Base-by-base conservation (phyloP, 2,888 invertebrate genomes). In the Congeria kusceri region DNA sequence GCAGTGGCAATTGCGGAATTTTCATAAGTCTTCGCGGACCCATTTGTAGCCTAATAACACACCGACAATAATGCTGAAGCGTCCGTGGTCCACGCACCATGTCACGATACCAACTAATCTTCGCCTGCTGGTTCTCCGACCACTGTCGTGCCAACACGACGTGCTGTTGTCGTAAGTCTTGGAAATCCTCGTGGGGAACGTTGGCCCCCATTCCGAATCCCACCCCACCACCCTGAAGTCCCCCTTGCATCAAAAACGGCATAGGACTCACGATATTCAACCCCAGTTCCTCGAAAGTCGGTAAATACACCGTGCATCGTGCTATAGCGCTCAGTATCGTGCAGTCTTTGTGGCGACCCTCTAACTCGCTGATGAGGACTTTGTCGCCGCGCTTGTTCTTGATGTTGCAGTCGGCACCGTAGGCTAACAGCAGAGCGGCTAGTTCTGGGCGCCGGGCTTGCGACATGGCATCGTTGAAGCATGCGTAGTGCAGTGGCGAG, bases 61-160 rank as follows among this genome's bases (percentile, higher is more conserved):
- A 91, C 11, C 92, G 78, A 75, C 92, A 92, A 61, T 88, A 87
- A 82, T 92, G 92, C 78, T 92, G 92, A 13, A 92, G 77, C n/a
- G 90, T 84, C 20, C 92, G 83, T 0, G 92, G 91, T 20, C 85
- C 84, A 25, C 81, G 85, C n/a, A 88, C 86, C 28, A 91, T 69
- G 20, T 81, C 75, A 64, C 86, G 84, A 72, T 91, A 92, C 92
- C 92, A 92, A n/a, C 81, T 56, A 39, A 88, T 85, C 67, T 90
- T 90, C 27, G 82, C 79, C 20, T 69, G 65, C 44, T 80, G 83
- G 44, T 71, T 70, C 47, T 86, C 84, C 18, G 82, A 75, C 71
- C 67, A 82, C n/a, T 80, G 72, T 23, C 78, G 47, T 39, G 71
- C 67, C 57, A 80, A 77, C 27, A 72, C 66, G n/a, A 74, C 46